Evolutionary conservation across 2,888 invertebrate species (phyloP), one percentile per base, ranked within the genome.

Genomic region (Adelphocoris suturalis): DNA sequence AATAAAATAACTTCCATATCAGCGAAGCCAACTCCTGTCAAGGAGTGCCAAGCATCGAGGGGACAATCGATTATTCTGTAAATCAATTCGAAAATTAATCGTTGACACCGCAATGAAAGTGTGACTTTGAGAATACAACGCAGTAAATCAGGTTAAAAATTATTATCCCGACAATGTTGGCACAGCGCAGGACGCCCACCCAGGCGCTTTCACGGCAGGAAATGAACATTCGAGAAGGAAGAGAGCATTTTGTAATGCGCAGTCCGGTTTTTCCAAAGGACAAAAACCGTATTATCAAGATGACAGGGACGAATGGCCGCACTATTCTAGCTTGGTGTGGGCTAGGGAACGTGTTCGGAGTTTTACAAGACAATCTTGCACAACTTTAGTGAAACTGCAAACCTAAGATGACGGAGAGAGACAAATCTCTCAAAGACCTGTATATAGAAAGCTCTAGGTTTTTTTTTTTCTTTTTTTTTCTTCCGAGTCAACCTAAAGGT

Each of bases 71-170:
- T 68, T 68, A 27, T 68, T 68, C 11, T 11, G 23, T 68, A 68
- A 68, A 68, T 68, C 68, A 68, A 68, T 23, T 68, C 7, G 68
- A 68, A 68, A 68, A 68, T 68, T 68, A 68, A 27, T 68, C 68
- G 68, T 9, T 27, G 7, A 68, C 68, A 12, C 19, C 27, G 68
- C 19, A 68, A 68, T 19, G 16, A 19, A 61, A 68, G 68, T 68
- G 68, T 68, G 68, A 68, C 68, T 68, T 68, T 68, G 68, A 68
- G 27, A 68, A 23, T 23, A 27, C 68, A 23, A 68, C 68, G 68
- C 13, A 3, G 68, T 68, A 68, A 68, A 68, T 68, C 68, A 68
- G 68, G 68, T 57, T 14, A 23, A 23, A 68, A 68, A 68, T 68
- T 68, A 68, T 68, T 68, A 68, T 68, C 68, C 61, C 3, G 57